Evolutionary conservation across 2,113 vertebrate species (phyloP).

Genomic region (Ramphastos sulfuratus): DNA sequence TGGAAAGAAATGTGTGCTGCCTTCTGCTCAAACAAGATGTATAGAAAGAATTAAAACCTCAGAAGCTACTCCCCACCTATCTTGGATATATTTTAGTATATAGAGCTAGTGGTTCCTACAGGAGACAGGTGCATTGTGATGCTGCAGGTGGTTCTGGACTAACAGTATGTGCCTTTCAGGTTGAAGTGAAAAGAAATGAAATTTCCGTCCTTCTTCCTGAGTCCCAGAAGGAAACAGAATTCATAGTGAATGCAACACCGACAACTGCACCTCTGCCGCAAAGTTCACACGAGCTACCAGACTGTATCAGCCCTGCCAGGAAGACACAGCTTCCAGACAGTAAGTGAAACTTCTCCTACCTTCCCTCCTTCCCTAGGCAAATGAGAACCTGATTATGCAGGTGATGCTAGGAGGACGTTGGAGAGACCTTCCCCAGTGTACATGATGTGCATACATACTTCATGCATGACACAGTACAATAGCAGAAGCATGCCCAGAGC

Average conservation of each 20-base stretch:
- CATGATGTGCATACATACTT: background rate
- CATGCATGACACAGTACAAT: background rate
- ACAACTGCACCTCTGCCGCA: background rate
- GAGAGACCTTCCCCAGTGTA: background rate
- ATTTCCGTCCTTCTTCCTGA: background rate
- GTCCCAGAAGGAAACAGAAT: background rate
- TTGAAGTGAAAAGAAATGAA: background rate
- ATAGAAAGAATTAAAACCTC: background rate
- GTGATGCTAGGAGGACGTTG: background rate
- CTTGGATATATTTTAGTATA: background rate
- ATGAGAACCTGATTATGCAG: background rate
- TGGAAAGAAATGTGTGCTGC: background rate
- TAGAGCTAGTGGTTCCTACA: background rate
- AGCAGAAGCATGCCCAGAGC: background rate
- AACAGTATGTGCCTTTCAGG: conserved; percentile 20
- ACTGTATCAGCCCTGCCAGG: conserved; percentile 56
- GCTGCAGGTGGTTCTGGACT: background rate
- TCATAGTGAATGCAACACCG: background rate
- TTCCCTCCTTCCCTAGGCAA: background rate
- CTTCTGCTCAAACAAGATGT: background rate
- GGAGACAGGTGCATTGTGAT: background rate
- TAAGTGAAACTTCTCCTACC: background rate
- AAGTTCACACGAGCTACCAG: conserved; percentile 32
- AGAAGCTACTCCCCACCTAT: background rate
- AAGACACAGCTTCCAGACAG: conserved; percentile 59